Conservation (phyloP, 2,888 invertebrate genomes). For the Tillus elongatus region DNA sequence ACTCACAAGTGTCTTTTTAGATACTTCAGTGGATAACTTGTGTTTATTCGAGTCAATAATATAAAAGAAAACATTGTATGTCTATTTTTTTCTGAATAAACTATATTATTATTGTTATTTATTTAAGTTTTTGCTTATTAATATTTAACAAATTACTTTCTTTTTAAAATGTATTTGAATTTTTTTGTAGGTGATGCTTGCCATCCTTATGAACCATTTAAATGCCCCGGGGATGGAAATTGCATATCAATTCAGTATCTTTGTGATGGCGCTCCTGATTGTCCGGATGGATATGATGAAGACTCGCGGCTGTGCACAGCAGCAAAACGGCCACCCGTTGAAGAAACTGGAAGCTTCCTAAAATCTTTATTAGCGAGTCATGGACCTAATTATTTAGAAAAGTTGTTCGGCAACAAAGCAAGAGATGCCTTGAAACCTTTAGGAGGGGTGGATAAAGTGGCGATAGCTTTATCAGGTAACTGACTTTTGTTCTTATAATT, state of each 20-base stretch:
- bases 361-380: slow-evolving; percentile 90
- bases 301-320: slow-evolving; percentile 92
- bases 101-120: no score
- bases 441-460: slow-evolving; percentile 91
- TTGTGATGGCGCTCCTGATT: slow-evolving; percentile 90
- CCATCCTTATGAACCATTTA: slow-evolving; percentile 93
- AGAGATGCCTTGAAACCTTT: slow-evolving; percentile 83
- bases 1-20: no score
- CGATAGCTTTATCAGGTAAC: slow-evolving; percentile 86
- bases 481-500: slow-evolving; percentile 3
- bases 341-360: slow-evolving; percentile 91
- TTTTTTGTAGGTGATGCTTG: slow-evolving; percentile 57
- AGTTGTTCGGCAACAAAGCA: slow-evolving; percentile 91
- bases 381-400: slow-evolving; percentile 93
- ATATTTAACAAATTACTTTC: no score
- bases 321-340: slow-evolving; percentile 92
- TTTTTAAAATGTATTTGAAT: not conserved
- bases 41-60: no score
- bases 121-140: no score
- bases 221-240: slow-evolving; percentile 86
- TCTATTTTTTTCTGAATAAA: no score
- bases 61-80: no score
- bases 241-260: slow-evolving; percentile 96
- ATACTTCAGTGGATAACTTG: no score
- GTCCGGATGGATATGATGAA: slow-evolving; percentile 92